Conservation (phyloP, 2,797 vertebrate species). For the Emys orbicularis region DNA sequence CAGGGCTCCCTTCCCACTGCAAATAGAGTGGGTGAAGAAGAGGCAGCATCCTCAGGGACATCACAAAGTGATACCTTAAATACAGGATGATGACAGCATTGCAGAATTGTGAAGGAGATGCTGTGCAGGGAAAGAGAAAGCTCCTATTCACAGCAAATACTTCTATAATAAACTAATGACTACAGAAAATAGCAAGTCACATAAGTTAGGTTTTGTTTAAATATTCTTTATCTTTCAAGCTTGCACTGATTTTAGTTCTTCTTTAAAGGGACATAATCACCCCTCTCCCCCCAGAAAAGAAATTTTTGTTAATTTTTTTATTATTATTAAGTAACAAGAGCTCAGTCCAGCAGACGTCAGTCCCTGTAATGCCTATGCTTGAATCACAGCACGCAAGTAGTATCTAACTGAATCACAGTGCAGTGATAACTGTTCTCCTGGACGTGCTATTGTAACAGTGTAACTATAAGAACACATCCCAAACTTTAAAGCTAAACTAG, state of each 20-base stretch:
- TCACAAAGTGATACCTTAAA: fast-evolving
- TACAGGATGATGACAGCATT: not conserved
- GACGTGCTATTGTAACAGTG: not conserved
- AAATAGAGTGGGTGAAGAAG: not conserved
- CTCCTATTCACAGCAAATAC: not conserved
- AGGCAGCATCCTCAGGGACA: not conserved
- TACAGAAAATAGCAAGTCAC: not conserved
- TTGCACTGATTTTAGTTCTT: conserved; percentile 5
- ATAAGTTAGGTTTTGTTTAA: conserved; percentile 8
- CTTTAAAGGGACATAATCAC: conserved; percentile 38
- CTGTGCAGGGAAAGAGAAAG: not conserved
- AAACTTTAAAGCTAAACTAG: not conserved
- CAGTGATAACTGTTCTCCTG: not conserved
- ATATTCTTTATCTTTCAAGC: not conserved
- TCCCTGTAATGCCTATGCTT: not conserved
- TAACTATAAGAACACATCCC: not conserved
- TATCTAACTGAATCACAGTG: not conserved
- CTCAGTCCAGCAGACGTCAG: not conserved
- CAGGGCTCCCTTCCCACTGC: not conserved
- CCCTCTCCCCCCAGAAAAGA: not conserved
- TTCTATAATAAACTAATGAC: not conserved
- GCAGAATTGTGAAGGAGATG: not conserved
- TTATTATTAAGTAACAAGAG: conserved; percentile 7
- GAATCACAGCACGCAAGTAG: not conserved
- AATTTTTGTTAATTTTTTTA: not conserved